phyloP scores from a whole-genome alignment of 92 coral and sea anemone genomes.

The Parazoanthus atlanticus region DNA sequence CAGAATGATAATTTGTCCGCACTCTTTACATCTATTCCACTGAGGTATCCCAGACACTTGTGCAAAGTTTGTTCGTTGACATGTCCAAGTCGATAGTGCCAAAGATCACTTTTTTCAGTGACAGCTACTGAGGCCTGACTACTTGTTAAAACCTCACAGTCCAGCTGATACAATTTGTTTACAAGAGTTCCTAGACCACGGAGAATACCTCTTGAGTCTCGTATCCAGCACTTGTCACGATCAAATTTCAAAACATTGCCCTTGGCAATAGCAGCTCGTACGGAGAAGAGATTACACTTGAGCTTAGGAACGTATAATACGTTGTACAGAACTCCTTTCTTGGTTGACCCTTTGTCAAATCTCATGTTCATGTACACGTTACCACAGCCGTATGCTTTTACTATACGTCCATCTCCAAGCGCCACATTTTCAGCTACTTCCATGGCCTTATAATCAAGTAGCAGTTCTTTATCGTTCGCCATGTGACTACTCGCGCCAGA shows the following conservation, averaged over 20 bases:
- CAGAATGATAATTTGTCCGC: conserved; percentile 39
- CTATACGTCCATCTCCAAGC: conserved; percentile 66
- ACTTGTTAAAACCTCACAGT: conserved; percentile 41
- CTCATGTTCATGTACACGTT: conserved; percentile 57
- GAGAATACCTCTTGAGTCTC: conserved; percentile 62
- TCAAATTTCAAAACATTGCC: conserved; percentile 68
- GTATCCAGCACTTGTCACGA: conserved; percentile 50
- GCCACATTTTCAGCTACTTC: conserved; percentile 54
- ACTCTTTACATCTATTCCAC: conserved; percentile 20
- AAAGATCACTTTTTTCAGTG: no score
- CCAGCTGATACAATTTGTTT: conserved; percentile 61
- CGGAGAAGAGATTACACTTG: conserved; percentile 63
- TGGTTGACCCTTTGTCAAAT: conserved; percentile 40
- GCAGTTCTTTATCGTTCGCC: conserved; percentile 53
- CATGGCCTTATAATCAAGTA: conserved; percentile 50
- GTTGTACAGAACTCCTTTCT: conserved; percentile 59
- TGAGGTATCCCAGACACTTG: no score
- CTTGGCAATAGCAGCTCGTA: conserved; percentile 59
- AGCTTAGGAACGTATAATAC: conserved; percentile 62
- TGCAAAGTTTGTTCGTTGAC: no score
- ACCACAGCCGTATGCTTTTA: conserved; percentile 63
- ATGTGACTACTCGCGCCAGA: conserved; percentile 67
- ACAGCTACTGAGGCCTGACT: no score
- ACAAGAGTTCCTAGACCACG: conserved; percentile 58
- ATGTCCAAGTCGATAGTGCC: no score